phyloP scores from a whole-genome alignment of 37 sponge, comb jelly and placozoan genomes.

The Aplysina aerophoba region DNA sequence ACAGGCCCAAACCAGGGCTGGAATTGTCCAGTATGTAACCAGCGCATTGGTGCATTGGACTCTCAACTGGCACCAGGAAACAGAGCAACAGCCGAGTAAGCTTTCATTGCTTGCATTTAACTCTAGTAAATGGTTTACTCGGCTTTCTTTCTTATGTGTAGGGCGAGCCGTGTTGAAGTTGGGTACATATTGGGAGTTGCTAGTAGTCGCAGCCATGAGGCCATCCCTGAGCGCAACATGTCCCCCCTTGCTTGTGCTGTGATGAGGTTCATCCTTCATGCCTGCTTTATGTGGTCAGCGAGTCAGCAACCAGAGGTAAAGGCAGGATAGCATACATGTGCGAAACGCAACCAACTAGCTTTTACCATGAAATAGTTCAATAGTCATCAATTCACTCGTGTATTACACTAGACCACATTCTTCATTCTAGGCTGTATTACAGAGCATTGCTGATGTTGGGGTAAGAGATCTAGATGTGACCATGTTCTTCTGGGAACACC shows the following conservation, averaged over 20 bases:
- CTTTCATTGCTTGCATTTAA: no score
- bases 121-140: no score
- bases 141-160: no score
- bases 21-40: background rate
- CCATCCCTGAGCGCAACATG: constrained; percentile 15
- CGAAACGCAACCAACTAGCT: no score
- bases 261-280: constrained; percentile 27
- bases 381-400: no score
- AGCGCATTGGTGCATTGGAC: constrained; percentile 5
- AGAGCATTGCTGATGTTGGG: background rate
- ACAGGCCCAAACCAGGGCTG: constrained; percentile 27
- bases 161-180: background rate
- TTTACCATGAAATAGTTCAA: no score
- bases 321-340: no score
- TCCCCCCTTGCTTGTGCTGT: constrained; percentile 8
- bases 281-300: constrained; percentile 23
- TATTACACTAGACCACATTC: no score
- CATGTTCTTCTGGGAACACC: constrained; percentile 72
- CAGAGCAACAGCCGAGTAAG: background rate
- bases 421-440: background rate
- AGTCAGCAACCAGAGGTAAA: constrained; percentile 1
- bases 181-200: constrained; percentile 12
- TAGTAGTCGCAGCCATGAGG: background rate
- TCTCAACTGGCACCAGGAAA: constrained; percentile 26
- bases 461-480: constrained; percentile 20